phyloP scores from a whole-genome alignment of 2,888 invertebrate genomes.

The Catocala fraxini region DNA sequence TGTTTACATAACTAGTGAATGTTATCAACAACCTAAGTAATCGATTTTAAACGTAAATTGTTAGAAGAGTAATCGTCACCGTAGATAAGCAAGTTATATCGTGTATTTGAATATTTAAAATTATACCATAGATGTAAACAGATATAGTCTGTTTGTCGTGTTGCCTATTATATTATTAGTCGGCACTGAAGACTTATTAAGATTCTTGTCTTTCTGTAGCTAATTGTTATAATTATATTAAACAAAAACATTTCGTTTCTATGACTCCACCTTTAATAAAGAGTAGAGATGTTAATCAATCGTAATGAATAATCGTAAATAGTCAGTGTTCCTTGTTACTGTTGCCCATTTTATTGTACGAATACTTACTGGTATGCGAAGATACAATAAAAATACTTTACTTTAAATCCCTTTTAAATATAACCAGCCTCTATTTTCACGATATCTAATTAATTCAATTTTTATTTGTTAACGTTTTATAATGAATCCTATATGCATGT shows the following conservation, averaged over 20 bases:
- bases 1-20: slow-evolving; percentile 33
- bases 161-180: slow-evolving; percentile 14
- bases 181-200: slow-evolving; percentile 24
- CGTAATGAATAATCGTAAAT: slow-evolving; percentile 7
- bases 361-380: background rate
- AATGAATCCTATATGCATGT: background rate
- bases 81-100: slow-evolving; percentile 38
- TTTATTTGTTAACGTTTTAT: background rate
- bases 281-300: background rate
- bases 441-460: background rate
- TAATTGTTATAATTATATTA: slow-evolving; percentile 1
- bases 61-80: slow-evolving; percentile 35
- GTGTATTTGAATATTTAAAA: slow-evolving; percentile 22
- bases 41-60: slow-evolving; percentile 39
- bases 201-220: slow-evolving; percentile 26
- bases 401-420: background rate
- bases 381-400: background rate
- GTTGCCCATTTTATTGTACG: background rate
- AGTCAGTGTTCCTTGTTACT: slow-evolving; percentile 6
- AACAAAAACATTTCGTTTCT: slow-evolving; percentile 13
- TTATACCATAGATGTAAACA: slow-evolving; percentile 23
- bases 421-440: background rate
- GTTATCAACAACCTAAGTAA: slow-evolving; percentile 28
- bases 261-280: background rate
- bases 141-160: slow-evolving; percentile 19